Conservation (phyloP, 1,140 invertebrate species). For the Saccostrea cuccullata region DNA sequence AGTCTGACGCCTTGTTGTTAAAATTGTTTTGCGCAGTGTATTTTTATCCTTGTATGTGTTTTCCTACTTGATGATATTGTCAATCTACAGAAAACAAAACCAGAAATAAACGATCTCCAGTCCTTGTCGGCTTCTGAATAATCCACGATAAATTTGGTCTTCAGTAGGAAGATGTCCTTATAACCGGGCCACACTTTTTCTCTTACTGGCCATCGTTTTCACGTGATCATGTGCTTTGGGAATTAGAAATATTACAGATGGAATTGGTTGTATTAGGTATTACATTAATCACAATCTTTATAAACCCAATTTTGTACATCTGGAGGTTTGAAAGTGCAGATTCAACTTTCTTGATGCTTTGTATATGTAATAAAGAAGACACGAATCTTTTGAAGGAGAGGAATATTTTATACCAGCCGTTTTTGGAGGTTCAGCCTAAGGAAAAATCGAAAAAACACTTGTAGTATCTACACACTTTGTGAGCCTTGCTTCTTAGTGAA, state of each 20-base stretch:
- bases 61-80: slow-evolving; percentile 11
- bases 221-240: background rate
- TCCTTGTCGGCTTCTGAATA: slow-evolving; percentile 12
- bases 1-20: slow-evolving; percentile 22
- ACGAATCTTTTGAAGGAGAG: background rate
- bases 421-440: slow-evolving; percentile 18
- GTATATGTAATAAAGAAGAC: background rate
- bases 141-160: slow-evolving; percentile 19
- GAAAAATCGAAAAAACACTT: background rate
- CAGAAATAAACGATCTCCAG: background rate
- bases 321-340: slow-evolving; percentile 37
- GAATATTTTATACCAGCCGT: slow-evolving; percentile 19
- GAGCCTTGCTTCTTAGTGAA: no score
- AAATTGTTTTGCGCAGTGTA: slow-evolving; percentile 35
- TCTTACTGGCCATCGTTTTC: background rate
- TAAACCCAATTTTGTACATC: slow-evolving; percentile 34
- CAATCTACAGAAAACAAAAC: slow-evolving; percentile 8
- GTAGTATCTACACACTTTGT: background rate
- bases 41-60: slow-evolving; percentile 1
- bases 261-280: background rate
- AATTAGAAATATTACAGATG: background rate
- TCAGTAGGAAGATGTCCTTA: slow-evolving; percentile 5
- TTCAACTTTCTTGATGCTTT: slow-evolving; percentile 33
- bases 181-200: slow-evolving; percentile 28
- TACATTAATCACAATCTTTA: background rate